A percentile compares a stretch with the other conserved stretches of the same genome.
Evolutionary conservation across 2,113 vertebrate genomes (phyloP).

Genomic region (Bos javanicus): DNA sequence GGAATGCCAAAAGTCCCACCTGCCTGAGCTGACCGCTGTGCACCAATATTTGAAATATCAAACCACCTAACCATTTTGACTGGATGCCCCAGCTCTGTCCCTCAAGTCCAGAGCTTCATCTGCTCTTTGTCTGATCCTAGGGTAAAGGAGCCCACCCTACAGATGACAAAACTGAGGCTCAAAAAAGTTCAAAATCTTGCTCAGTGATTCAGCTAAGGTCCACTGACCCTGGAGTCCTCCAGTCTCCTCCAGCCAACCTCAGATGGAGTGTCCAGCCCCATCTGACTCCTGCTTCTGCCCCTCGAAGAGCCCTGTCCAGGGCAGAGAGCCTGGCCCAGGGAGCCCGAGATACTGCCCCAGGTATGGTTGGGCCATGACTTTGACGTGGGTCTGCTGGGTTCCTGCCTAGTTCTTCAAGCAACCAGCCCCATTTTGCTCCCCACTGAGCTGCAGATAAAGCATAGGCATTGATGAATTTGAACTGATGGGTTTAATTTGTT

Average conservation of each 20-base stretch:
- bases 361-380: fast-evolving
- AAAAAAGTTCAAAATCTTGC: background rate
- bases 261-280: background rate
- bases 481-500: background rate
- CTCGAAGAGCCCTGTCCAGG: background rate
- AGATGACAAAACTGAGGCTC: background rate
- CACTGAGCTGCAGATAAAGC: background rate
- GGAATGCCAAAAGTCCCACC: background rate
- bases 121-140: background rate
- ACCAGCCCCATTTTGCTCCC: fast-evolving
- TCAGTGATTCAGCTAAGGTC: background rate
- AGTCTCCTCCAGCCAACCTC: background rate
- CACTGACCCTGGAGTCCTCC: fast-evolving
- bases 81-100: background rate
- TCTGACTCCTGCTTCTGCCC: background rate
- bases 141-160: background rate
- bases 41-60: background rate
- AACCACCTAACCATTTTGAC: no score
- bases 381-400: background rate
- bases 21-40: background rate
- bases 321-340: background rate
- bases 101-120: no score
- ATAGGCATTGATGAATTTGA: fast-evolving
- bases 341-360: background rate
- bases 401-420: background rate